Evolutionary conservation across 2,888 invertebrate species (phyloP).

Genomic region (Sphaeridia pumilis): DNA sequence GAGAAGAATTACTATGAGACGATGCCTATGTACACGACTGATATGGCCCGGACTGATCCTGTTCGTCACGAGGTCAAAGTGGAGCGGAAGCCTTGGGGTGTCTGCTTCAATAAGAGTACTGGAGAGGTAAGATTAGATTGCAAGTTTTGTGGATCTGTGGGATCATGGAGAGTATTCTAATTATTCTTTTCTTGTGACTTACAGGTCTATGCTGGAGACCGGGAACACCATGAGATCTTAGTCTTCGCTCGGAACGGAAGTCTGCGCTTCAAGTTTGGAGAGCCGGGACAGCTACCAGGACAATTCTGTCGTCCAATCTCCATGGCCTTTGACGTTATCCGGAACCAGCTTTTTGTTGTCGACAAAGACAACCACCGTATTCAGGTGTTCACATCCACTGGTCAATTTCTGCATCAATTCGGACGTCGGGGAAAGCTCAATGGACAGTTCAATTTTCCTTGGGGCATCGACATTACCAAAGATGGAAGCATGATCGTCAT

Average conservation of each 20-base stretch:
- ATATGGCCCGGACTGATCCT: neutral
- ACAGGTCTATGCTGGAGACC: slow-evolving; percentile 12
- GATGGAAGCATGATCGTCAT: slow-evolving; percentile 22
- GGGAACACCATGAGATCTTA: slow-evolving; percentile 15
- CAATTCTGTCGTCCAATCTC: slow-evolving; percentile 90
- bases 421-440: slow-evolving; percentile 76
- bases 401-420: slow-evolving; percentile 67
- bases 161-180: neutral
- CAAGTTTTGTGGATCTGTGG: neutral
- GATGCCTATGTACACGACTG: no score
- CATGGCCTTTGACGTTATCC: slow-evolving; percentile 59
- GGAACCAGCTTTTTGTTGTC: slow-evolving; percentile 74
- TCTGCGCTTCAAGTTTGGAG: neutral
- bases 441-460: slow-evolving; percentile 43
- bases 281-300: slow-evolving; percentile 60
- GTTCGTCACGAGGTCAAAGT: neutral
- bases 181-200: neutral
- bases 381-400: slow-evolving; percentile 67
- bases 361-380: slow-evolving; percentile 96
- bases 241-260: slow-evolving; percentile 7
- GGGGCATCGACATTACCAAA: slow-evolving; percentile 25
- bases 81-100: slow-evolving; percentile 17
- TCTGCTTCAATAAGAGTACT: slow-evolving; percentile 12
- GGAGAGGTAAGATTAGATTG: slow-evolving; percentile 10
- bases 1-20: neutral